phyloP scores from a whole-genome alignment of 2,888 invertebrate genomes.

The Rhingia campestris region DNA sequence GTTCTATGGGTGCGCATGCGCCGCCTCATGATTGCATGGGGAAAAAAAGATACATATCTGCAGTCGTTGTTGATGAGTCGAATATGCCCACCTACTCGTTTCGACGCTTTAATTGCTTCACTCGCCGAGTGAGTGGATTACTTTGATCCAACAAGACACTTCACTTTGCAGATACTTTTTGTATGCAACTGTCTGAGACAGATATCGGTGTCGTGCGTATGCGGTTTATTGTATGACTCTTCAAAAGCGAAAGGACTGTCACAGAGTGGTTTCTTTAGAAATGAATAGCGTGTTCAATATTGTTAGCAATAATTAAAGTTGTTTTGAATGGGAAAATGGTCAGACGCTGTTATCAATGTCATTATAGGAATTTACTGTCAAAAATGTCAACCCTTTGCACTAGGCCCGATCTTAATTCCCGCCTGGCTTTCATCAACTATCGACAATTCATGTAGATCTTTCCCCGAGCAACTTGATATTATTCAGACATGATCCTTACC shows the following conservation, averaged over 20 bases:
- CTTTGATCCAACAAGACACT: conserved; percentile 19
- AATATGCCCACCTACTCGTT: conserved; percentile 54
- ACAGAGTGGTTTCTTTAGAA: conserved; percentile 58
- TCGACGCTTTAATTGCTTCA: conserved; percentile 54
- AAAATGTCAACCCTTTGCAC: too few species aligned
- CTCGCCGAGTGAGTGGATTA: conserved; percentile 56
- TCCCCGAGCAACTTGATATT: too few species aligned
- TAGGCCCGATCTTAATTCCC: too few species aligned
- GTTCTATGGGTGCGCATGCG: conserved; percentile 4
- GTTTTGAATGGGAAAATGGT: too few species aligned
- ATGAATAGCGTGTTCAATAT: conserved; percentile 45
- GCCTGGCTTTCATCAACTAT: too few species aligned
- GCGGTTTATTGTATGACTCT: conserved; percentile 23
- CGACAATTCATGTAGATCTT: too few species aligned
- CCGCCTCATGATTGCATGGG: neutral
- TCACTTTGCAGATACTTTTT: conserved; percentile 13
- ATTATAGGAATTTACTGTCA: too few species aligned
- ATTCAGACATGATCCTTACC: too few species aligned
- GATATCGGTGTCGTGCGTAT: conserved; percentile 56
- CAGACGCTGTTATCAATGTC: too few species aligned
- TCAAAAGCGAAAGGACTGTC: conserved; percentile 65
- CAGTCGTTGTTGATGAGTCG: conserved; percentile 57
- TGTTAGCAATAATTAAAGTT: conserved; percentile 26
- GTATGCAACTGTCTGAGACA: conserved; percentile 19
- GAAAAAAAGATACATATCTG: conserved; percentile 1